Conservation (phyloP, 2,113 vertebrate genomes). For the Mugil cephalus region DNA sequence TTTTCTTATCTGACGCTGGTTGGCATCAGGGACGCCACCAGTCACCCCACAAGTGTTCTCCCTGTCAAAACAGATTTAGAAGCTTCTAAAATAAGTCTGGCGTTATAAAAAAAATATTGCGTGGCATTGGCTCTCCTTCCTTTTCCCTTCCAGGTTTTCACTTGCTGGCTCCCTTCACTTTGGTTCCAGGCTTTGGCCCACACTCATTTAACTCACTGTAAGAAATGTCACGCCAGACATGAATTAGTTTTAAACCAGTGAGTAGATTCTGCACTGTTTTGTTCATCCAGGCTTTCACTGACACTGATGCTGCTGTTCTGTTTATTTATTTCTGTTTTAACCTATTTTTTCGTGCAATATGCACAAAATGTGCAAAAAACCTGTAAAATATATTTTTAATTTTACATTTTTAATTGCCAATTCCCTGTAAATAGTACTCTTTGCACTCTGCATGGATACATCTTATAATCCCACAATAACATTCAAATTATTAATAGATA, state of each 20-base stretch:
- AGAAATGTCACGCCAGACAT: conserved; percentile 18
- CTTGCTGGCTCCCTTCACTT: conserved; percentile 2
- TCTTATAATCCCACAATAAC: too few species aligned
- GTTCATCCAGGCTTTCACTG: too few species aligned
- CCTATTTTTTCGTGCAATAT: too few species aligned
- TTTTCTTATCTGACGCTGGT: conserved; percentile 28
- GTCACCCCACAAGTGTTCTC: conserved; percentile 52
- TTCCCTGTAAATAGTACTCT: too few species aligned
- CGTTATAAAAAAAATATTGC: conserved; percentile 49
- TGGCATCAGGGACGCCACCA: conserved; percentile 33
- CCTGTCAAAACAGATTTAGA: conserved; percentile 66
- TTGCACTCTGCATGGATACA: too few species aligned
- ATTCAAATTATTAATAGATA: too few species aligned
- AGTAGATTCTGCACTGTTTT: conserved; percentile 28
- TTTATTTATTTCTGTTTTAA: too few species aligned
- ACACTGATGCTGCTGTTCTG: too few species aligned
- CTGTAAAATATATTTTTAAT: too few species aligned
- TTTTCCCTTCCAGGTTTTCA: conserved; percentile 23
- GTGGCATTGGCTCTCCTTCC: conserved; percentile 25
- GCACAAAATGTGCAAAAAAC: too few species aligned
- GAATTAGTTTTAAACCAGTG: conserved; percentile 33
- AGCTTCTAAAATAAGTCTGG: conserved; percentile 50
- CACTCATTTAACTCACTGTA: conserved; percentile 8
- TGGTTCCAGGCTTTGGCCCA: neutral
- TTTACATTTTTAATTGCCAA: too few species aligned